Base-by-base conservation (phyloP, 2,888 invertebrate species). In the Pimpla rufipes region DNA sequence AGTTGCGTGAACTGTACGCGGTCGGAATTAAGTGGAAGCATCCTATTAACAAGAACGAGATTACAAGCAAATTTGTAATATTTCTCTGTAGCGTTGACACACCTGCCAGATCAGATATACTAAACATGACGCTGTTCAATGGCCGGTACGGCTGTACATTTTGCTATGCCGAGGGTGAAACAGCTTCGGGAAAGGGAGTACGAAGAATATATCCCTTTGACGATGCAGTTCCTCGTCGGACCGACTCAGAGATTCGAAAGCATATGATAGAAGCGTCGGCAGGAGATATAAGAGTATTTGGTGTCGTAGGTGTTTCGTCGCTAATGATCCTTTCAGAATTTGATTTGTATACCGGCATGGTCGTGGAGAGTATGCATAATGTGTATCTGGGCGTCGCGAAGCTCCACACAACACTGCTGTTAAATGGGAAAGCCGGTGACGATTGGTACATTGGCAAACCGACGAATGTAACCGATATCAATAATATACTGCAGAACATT, bases 361-460 rank as follows among this genome's bases (percentile, higher is more conserved):
- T 75, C 3, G 64, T 78, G 1, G 84, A 84, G 10, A 59, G 47
- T n/a, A 76, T 84, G 79, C 81, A 79, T 35, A 29, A 57, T 13
- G 73, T 71, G 6, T 73, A 29, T 40, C 21, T 68, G 57, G 75
- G 78, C 0, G 79, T 76, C 7, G 55, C 29, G 5, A 73, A 52
- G 45, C 71, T 64, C 18, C 70, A 70, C 62, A 83, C 71, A 0
- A 50, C 57, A 2, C 10, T 79, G 10, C n/a, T 79, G 10, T 23
- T 11, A 7, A 6, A 50, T 10, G 13, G 50, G 13, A 11, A 37
- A 0, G 7, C 8, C 11, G 29, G 11, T 3, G 2, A 23, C 21
- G 4, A 16, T 21, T 83, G 52, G 29, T 79, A 79, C 42, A 13
- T 71, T 10, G 83, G 83, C 13, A 70, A 55, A 5, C 84, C 84